Evolutionary conservation across 1,140 invertebrate genomes (phyloP).

Genomic region (Grapholita molesta): DNA sequence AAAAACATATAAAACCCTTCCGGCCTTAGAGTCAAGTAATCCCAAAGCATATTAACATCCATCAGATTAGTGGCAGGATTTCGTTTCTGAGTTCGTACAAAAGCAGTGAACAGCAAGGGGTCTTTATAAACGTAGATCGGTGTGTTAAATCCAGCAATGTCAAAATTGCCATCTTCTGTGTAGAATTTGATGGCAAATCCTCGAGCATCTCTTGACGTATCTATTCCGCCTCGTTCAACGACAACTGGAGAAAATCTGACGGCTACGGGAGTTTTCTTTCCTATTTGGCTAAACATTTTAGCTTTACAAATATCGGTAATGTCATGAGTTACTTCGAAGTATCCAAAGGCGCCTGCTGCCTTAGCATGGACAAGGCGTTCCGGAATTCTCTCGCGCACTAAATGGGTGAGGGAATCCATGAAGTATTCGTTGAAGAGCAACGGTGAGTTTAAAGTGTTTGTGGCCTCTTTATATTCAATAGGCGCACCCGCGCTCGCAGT

Average conservation of each 20-base stretch:
- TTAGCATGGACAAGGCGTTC: constrained; percentile 97
- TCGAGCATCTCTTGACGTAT: constrained; percentile 85
- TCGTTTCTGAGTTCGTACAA: constrained; percentile 83
- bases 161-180: constrained; percentile 88
- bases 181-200: constrained; percentile 89
- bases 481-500: constrained; percentile 90
- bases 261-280: constrained; percentile 89
- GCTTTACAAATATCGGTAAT: constrained; percentile 93
- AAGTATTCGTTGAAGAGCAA: constrained; percentile 92
- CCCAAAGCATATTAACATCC: constrained; percentile 94
- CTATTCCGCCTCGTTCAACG: constrained; percentile 91
- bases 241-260: constrained; percentile 90
- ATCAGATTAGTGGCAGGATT: constrained; percentile 85
- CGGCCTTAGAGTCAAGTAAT: constrained; percentile 91
- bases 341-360: constrained; percentile 96
- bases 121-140: constrained; percentile 88
- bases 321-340: constrained; percentile 96
- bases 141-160: constrained; percentile 86
- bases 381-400: constrained; percentile 95
- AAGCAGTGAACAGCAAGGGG: constrained; percentile 82
- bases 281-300: constrained; percentile 88
- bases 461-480: constrained; percentile 83
- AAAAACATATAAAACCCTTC: constrained; percentile 85
- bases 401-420: constrained; percentile 94
- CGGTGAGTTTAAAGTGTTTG: constrained; percentile 46